These are phyloP conservation scores for Tokudaia muenninki DNA, from an alignment of 2,797 vertebrate species.

Conservation along the genomic window DNA sequence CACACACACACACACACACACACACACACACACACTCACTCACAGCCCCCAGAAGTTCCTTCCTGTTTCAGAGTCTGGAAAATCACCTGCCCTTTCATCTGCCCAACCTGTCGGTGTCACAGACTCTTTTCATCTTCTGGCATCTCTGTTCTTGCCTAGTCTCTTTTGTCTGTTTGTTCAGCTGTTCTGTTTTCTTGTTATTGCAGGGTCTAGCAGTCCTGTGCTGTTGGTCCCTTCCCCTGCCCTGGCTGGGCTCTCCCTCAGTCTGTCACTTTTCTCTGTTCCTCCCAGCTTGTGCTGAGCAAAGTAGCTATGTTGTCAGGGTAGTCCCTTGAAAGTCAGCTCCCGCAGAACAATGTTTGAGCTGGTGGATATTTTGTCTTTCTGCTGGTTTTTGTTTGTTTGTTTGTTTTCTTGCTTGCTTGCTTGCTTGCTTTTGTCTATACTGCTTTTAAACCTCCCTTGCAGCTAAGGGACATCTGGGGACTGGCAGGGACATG, in stretches of 20 bases:
- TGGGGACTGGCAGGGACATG: neutral
- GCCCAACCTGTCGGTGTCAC: neutral
- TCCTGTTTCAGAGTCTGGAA: slow-evolving; percentile 40
- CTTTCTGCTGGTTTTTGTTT: neutral
- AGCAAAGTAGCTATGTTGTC: slow-evolving; percentile 34
- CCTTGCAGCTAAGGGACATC: neutral
- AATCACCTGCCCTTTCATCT: slow-evolving; percentile 11
- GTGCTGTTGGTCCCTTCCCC: slow-evolving; percentile 51
- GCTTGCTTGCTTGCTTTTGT: neutral
- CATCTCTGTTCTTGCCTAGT: neutral
- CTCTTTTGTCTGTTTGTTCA: slow-evolving; percentile 45
- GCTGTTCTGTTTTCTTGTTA: slow-evolving; percentile 7
- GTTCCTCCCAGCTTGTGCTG: neutral
- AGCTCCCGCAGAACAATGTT: neutral
- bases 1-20: too few relatives aligned
- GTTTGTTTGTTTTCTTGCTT: neutral
- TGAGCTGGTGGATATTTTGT: neutral
- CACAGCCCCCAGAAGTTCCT: neutral
- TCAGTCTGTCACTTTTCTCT: slow-evolving; percentile 55
- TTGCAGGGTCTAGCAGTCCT: neutral
- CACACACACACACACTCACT: neutral
- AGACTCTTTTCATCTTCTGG: neutral
- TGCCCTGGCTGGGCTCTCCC: slow-evolving; percentile 4
- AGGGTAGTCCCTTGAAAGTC: slow-evolving; percentile 19
- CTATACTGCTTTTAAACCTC: neutral